Percentiles rank a stretch among this genome's conserved stretches.
Evolutionary conservation across 1,140 invertebrate genomes (phyloP).

Genomic region (Solen grandis): DNA sequence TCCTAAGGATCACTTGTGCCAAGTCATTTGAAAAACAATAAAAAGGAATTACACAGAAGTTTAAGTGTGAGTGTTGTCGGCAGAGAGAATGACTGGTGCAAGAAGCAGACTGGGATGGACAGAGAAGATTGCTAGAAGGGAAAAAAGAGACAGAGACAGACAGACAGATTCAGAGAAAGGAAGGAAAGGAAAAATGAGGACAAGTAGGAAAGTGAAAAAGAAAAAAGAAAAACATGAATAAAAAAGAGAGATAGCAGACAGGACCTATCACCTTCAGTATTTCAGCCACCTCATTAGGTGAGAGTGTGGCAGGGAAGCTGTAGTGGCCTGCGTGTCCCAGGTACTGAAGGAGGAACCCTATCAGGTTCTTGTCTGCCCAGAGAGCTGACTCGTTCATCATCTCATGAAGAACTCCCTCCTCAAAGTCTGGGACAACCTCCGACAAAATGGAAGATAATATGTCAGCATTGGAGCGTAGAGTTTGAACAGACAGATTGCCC

Average conservation of each 20-base stretch:
- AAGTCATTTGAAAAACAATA: too few relatives aligned
- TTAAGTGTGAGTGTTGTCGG: too few relatives aligned
- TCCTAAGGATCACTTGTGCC: too few relatives aligned
- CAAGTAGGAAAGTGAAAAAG: too few relatives aligned
- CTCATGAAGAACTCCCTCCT: conserved; percentile 48
- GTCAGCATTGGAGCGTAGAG: neutral
- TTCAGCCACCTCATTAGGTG: conserved; percentile 52
- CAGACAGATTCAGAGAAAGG: too few relatives aligned
- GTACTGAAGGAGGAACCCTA: conserved; percentile 35
- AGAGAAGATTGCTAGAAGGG: too few relatives aligned
- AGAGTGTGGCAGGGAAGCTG: conserved; percentile 27
- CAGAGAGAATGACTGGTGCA: too few relatives aligned
- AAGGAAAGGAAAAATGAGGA: too few relatives aligned
- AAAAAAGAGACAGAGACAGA: too few relatives aligned
- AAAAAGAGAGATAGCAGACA: conserved; percentile 71
- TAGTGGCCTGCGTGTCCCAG: conserved; percentile 21
- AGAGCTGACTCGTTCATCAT: conserved; percentile 47
- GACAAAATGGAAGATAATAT: neutral
- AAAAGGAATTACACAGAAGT: too few relatives aligned
- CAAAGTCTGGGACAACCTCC: conserved; percentile 21
- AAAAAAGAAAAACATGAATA: conserved; percentile 58
- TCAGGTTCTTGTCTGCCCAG: conserved; percentile 24
- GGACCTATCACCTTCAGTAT: conserved; percentile 57
- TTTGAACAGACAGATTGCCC: too few relatives aligned
- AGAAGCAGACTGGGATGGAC: too few relatives aligned